phyloP scores from a whole-genome alignment of 2,113 vertebrate species.

The Azemiops feae region DNA sequence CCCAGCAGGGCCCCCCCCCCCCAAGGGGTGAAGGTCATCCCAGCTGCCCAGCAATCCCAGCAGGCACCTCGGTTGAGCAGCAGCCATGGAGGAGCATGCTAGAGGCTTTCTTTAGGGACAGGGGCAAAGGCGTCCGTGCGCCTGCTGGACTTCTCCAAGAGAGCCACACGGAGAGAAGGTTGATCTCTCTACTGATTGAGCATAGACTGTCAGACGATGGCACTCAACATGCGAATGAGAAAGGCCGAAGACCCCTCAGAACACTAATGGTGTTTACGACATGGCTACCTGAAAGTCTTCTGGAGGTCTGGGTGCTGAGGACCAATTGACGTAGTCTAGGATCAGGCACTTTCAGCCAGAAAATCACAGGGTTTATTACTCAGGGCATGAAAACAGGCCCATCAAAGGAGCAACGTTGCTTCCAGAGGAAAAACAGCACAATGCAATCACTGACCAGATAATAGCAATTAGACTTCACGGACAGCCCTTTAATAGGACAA shows the following conservation, averaged over 20 bases:
- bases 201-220: too few relatives aligned
- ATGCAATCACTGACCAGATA: background rate
- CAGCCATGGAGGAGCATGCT: background rate
- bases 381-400: background rate
- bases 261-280: background rate
- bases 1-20: too few relatives aligned
- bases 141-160: too few relatives aligned
- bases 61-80: background rate
- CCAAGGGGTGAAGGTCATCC: background rate
- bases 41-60: too few relatives aligned
- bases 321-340: background rate
- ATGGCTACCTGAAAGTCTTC: background rate
- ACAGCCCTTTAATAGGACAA: background rate
- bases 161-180: background rate
- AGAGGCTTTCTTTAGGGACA: background rate
- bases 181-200: too few relatives aligned
- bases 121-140: too few relatives aligned
- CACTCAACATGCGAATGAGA: too few relatives aligned
- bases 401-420: background rate
- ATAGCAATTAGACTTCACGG: background rate
- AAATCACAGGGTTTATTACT: background rate
- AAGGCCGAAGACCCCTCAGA: background rate
- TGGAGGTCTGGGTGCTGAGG: background rate
- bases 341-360: background rate
- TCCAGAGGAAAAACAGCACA: background rate